Percentiles rank a stretch among this genome's conserved stretches.
Evolutionary conservation across 2,888 invertebrate genomes (phyloP).

Genomic region (Venustoraphidia nigricollis): DNA sequence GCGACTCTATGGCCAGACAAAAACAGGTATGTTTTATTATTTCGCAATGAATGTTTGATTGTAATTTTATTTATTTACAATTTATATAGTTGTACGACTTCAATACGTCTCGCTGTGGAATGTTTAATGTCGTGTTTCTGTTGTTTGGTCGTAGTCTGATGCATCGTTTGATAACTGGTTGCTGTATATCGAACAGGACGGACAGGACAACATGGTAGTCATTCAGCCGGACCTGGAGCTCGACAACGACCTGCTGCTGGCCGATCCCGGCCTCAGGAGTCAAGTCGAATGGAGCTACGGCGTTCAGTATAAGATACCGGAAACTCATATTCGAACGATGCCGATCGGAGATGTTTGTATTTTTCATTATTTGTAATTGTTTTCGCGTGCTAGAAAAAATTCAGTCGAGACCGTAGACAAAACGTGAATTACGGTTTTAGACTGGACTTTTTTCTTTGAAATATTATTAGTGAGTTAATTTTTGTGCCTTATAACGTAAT

Average conservation of each 20-base stretch:
- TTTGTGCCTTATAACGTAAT: not conserved
- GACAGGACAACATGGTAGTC: conserved; percentile 9
- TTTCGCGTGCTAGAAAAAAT: no score
- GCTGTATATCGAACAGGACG: conserved; percentile 13
- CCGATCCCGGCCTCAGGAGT: conserved; percentile 22
- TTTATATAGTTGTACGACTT: no score
- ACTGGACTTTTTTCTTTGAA: no score
- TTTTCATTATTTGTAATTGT: no score
- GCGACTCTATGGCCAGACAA: conserved; percentile 1
- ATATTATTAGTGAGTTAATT: not conserved
- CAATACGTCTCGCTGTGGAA: not conserved
- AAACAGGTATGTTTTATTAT: not conserved
- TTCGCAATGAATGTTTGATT: no score
- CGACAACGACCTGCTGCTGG: conserved; percentile 20
- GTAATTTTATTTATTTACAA: no score
- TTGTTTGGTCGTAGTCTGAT: not conserved
- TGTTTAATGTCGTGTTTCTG: not conserved
- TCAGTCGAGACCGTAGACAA: no score
- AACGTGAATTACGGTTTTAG: no score
- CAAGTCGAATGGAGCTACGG: conserved; percentile 22
- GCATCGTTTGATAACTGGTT: conserved; percentile 14
- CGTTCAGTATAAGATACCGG: conserved; percentile 24
- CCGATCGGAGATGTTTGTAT: conserved; percentile 17
- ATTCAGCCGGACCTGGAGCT: conserved; percentile 20
- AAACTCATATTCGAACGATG: conserved; percentile 24